Evolutionary conservation across 2,888 invertebrate species (phyloP).

Genomic region (Encarsia formosa): DNA sequence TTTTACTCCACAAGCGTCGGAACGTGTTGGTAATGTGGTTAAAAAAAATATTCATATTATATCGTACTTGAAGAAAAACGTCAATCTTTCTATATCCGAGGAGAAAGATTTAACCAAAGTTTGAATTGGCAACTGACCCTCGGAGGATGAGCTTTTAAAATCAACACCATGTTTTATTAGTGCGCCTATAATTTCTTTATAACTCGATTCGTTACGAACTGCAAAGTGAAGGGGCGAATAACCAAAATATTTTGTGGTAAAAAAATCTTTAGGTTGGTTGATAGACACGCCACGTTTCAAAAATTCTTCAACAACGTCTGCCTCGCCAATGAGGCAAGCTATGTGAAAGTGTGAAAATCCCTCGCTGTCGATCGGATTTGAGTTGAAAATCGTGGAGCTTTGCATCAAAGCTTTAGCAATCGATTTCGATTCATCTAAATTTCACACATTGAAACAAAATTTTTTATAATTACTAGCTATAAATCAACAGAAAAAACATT

Average conservation of each 20-base stretch:
- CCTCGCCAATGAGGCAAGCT: background rate
- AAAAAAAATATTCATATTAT: no score
- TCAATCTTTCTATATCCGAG: no score
- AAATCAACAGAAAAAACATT: no score
- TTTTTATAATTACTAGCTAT: no score
- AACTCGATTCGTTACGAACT: background rate
- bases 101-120: no score
- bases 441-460: no score
- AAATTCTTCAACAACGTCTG: background rate
- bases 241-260: background rate
- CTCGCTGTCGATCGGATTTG: background rate
- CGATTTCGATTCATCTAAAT: no score
- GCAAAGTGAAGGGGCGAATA: constrained; percentile 5
- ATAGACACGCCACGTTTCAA: background rate
- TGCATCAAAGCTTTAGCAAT: no score
- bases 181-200: background rate
- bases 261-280: background rate
- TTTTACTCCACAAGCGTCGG: no score
- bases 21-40: no score
- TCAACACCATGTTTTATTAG: background rate
- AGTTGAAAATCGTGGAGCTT: no score
- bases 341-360: constrained; percentile 7
- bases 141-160: background rate
- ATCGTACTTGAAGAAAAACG: no score
- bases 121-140: background rate